A percentile compares a stretch with the other conserved stretches of the same genome.
Evolutionary conservation across 1,140 invertebrate genomes (phyloP).

Genomic region (Acyrthosiphon pisum): DNA sequence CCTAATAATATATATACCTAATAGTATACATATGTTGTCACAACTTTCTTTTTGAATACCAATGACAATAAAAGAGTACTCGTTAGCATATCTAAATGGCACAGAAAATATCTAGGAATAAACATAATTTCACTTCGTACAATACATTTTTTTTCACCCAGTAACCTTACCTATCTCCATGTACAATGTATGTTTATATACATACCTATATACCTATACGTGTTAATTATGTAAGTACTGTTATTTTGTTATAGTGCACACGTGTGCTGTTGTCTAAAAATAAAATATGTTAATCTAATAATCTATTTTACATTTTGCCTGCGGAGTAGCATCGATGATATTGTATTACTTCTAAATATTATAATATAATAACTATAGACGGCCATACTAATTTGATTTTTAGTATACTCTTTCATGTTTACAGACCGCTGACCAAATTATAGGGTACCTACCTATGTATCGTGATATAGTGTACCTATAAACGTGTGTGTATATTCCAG

Average conservation of each 20-base stretch:
- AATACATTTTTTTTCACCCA: not conserved
- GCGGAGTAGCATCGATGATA: not conserved
- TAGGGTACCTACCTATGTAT: rapidly evolving
- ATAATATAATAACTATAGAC: not conserved
- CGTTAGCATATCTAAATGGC: slow-evolving; percentile 27
- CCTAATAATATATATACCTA: slow-evolving; percentile 28
- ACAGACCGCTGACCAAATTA: not conserved
- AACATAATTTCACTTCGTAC: slow-evolving; percentile 26
- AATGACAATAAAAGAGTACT: slow-evolving; percentile 31
- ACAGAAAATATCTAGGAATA: slow-evolving; percentile 6
- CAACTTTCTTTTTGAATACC: slow-evolving; percentile 43
- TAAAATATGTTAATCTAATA: not conserved
- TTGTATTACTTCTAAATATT: not conserved
- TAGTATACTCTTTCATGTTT: not conserved
- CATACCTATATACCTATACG: not conserved
- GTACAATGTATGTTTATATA: not conserved
- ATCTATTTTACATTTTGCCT: not conserved
- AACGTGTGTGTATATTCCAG: not conserved
- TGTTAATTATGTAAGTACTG: not conserved
- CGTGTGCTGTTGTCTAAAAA: not conserved
- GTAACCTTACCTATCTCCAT: not conserved
- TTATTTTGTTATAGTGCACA: not conserved
- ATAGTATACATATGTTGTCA: slow-evolving; percentile 17
- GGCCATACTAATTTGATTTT: not conserved
- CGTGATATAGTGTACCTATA: not conserved